Conservation (phyloP, 1,140 invertebrate genomes). For the Euwallacea fornicatus region DNA sequence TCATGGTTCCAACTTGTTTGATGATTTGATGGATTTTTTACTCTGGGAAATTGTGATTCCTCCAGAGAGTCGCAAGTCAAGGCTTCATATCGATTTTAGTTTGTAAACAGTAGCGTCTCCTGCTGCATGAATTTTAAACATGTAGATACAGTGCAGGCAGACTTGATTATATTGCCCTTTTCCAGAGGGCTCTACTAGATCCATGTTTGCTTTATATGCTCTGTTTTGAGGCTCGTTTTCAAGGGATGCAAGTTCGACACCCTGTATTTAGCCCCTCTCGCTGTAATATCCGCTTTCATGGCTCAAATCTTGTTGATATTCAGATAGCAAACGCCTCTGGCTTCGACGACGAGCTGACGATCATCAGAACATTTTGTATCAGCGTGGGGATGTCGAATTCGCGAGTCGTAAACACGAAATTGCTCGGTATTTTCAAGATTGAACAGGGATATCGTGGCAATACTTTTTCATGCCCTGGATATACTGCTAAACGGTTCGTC, state of each 20-base stretch:
- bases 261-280: not conserved
- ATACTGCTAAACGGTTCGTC: constrained; percentile 14
- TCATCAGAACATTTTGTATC: constrained; percentile 22
- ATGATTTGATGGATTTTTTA: too few species aligned
- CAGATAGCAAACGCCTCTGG: constrained; percentile 22
- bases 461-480: constrained; percentile 23
- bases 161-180: not conserved
- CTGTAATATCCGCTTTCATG: constrained; percentile 12
- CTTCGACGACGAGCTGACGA: constrained; percentile 11
- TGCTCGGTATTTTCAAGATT: constrained; percentile 32
- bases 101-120: constrained; percentile 13
- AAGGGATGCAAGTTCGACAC: not conserved
- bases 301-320: constrained; percentile 16
- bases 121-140: constrained; percentile 9
- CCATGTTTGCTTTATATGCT: too few species aligned
- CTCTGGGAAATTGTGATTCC: too few species aligned
- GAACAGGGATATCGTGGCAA: constrained; percentile 29
- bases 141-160: not conserved
- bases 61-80: not conserved
- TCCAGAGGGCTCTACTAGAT: not conserved
- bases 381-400: constrained; percentile 21
- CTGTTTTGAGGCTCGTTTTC: too few species aligned
- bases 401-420: constrained; percentile 34
- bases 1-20: not conserved
- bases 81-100: constrained; percentile 6